Evolutionary conservation across 2,113 vertebrate genomes (phyloP).

Genomic region (Pandion haliaetus): DNA sequence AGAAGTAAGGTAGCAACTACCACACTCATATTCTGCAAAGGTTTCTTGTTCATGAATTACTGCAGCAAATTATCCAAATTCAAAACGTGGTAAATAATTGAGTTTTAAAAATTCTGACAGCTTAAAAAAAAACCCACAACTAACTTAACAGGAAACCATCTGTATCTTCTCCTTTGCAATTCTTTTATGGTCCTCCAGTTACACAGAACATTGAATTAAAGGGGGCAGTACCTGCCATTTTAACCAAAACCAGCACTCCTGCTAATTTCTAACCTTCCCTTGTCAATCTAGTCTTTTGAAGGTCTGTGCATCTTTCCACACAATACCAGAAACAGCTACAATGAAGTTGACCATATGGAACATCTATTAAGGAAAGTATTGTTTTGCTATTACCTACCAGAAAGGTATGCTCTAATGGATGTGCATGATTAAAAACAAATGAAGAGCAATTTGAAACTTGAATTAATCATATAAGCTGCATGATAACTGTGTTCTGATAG

Average conservation of each 20-base stretch:
- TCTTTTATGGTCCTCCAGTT: neutral
- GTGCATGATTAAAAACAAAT: neutral
- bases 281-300: neutral
- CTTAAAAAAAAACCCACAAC: neutral
- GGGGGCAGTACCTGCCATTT: neutral
- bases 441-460: neutral
- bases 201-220: neutral
- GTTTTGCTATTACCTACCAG: neutral
- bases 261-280: neutral
- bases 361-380: neutral
- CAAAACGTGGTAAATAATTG: neutral
- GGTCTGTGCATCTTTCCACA: neutral
- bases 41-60: neutral
- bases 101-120: neutral
- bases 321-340: neutral
- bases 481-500: neutral
- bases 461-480: neutral
- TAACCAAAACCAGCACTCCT: neutral
- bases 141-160: neutral
- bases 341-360: neutral
- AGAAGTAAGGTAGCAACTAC: neutral
- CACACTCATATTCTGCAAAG: neutral
- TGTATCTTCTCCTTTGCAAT: neutral
- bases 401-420: neutral
- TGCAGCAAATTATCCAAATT: neutral